Evolutionary conservation across 2,113 vertebrate species (phyloP), one percentile per base, ranked within the genome.

Genomic region (Brachypodius melanocephalos): DNA sequence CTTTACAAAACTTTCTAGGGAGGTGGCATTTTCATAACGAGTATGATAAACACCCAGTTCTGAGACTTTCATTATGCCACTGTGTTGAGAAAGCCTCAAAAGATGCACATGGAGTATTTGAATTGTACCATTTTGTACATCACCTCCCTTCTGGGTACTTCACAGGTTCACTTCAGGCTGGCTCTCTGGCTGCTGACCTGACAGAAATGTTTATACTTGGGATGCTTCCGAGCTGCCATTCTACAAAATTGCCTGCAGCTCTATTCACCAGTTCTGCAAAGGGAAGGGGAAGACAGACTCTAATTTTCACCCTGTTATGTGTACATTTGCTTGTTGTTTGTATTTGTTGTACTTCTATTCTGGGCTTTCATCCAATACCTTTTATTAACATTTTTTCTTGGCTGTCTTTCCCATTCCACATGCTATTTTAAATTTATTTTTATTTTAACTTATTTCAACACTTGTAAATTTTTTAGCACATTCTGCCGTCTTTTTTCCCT

Each of bases 361-460:
- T 93, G 96, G 91, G 97, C 89, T 95, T 85, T 90, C 88, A 79
- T 93, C 93, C 89, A 95, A 90, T 74, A 92, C 18, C 16, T 91
- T 93, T 89, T 93, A 88, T 93, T 92, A 97, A 95, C 76, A 59
- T 85, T 82, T 94, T 80, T 94, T 94, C 82, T 94, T 95, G 91
- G 85, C 94, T 94, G 63, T 80, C 74, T 94, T 91, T 96, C 75
- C 46, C 49, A n/a, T 89, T 84, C 28, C 36, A 42, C 51, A 77
- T 84, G 20, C 61, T 66, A 48, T 89, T 92, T 86, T 93, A 40
- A 52, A 75, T 78, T 78, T 72, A 32, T 78, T 92, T 92, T 92
- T 82, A 65, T 88, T 94, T 90, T 75, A 84, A 88, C 45, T 86
- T 84, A 72, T 89, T 90, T 61, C 32, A 68, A 76, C n/a, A 42